Evolutionary conservation across 2,888 invertebrate genomes (phyloP).

Genomic region (Petrophora chlorosata): DNA sequence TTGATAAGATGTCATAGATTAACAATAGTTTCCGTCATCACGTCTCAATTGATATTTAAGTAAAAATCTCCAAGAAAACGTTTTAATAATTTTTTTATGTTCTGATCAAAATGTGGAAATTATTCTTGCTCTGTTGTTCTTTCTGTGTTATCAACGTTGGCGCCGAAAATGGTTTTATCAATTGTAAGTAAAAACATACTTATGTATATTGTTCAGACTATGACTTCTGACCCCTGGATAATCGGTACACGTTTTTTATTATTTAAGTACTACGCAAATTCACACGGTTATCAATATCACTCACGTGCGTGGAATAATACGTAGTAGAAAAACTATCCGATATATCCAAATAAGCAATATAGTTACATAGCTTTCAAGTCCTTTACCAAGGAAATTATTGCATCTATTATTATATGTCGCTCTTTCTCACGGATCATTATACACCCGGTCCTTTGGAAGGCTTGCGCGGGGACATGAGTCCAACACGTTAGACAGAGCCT

Average conservation of each 20-base stretch:
- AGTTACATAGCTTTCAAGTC: too few relatives aligned
- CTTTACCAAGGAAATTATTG: too few relatives aligned
- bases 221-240: constrained; percentile 12
- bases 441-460: too few relatives aligned
- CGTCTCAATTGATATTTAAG: constrained; percentile 40
- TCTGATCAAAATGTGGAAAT: constrained; percentile 15
- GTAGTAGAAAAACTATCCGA: too few relatives aligned
- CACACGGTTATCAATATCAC: not conserved
- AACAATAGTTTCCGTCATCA: constrained; percentile 32
- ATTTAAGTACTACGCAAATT: constrained; percentile 3
- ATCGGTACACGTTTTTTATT: constrained; percentile 9
- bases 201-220: not conserved
- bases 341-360: too few relatives aligned
- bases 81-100: constrained; percentile 20
- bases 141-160: constrained; percentile 25
- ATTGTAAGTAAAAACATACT: constrained; percentile 52
- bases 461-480: too few relatives aligned
- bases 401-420: too few relatives aligned
- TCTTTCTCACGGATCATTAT: too few relatives aligned
- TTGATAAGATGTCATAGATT: constrained; percentile 31
- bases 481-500: too few relatives aligned
- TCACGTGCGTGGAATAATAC: constrained; percentile 4
- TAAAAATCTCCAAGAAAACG: constrained; percentile 10
- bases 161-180: constrained; percentile 48
- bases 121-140: not conserved